Percentiles rank a stretch among this genome's conserved stretches.
Conservation (phyloP, 2,113 vertebrate species). For the Saguinus midas region DNA sequence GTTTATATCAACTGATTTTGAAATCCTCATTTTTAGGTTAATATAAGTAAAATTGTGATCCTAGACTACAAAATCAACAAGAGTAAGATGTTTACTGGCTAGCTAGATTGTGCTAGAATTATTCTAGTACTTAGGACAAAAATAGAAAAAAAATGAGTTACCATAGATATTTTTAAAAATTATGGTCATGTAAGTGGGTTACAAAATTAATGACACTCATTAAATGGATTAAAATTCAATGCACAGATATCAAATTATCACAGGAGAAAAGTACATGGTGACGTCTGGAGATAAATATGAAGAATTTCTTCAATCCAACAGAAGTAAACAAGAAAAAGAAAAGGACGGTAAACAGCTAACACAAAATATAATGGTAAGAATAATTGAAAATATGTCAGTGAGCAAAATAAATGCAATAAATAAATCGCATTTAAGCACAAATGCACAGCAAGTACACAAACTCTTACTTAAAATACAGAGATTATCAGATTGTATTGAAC, state of each 20-base stretch:
- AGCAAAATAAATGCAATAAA: background rate
- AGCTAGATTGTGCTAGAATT: background rate
- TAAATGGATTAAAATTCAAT: slow-evolving; percentile 22
- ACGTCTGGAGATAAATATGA: background rate
- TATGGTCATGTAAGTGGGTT: background rate
- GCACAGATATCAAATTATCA: background rate
- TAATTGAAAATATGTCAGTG: background rate
- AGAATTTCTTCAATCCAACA: background rate
- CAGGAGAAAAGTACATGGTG: background rate
- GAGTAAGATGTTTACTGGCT: background rate
- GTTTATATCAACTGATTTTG: background rate
- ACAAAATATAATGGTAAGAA: background rate
- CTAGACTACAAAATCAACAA: background rate
- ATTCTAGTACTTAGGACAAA: background rate
- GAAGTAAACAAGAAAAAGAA: background rate
- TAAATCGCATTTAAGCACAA: background rate
- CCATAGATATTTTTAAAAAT: background rate
- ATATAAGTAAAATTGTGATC: background rate
- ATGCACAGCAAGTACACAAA: background rate
- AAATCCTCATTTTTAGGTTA: background rate
- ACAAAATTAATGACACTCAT: slow-evolving; percentile 3
- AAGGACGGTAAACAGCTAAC: background rate
- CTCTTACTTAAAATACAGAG: background rate
- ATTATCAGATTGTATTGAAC: background rate
- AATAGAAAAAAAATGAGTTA: background rate